These are phyloP conservation scores for Tragelaphus imberbis DNA, from an alignment of 2,113 vertebrate species.

Conservation along the genomic window DNA sequence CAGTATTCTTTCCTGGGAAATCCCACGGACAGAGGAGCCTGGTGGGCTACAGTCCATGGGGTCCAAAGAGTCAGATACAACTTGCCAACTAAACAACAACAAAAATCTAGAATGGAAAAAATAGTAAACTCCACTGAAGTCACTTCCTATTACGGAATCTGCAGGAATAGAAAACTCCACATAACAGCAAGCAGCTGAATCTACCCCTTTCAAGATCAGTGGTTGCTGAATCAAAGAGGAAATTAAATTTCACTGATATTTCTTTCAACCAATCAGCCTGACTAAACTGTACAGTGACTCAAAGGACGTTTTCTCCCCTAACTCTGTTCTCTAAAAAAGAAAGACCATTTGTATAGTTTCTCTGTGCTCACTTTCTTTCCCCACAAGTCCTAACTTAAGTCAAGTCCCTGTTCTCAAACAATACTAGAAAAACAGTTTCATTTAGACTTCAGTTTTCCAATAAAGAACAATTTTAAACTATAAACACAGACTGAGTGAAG, in stretches of 20 bases:
- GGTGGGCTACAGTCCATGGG: background rate
- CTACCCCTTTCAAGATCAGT: background rate
- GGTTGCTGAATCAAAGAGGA: background rate
- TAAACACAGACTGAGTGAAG: background rate
- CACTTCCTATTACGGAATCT: background rate
- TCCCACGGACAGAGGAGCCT: background rate
- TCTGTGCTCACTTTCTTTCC: background rate
- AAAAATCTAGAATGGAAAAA: conserved; percentile 1
- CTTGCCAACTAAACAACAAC: background rate
- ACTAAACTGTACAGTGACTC: background rate
- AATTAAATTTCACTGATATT: background rate
- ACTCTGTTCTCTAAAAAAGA: background rate
- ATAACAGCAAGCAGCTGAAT: background rate
- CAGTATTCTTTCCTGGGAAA: background rate
- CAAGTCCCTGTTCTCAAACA: conserved; percentile 20
- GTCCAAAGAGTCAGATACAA: background rate
- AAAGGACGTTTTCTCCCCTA: background rate
- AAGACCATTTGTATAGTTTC: background rate
- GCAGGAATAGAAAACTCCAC: background rate
- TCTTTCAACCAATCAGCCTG: background rate
- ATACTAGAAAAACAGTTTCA: conserved; percentile 8
- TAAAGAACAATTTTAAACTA: background rate
- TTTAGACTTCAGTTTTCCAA: conserved; percentile 27
- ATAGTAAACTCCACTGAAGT: background rate
- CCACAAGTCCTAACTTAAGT: conserved; percentile 21